Percentiles rank a stretch among this genome's conserved stretches.
These are phyloP conservation scores for Pseudomyrmex dendroicus DNA, from an alignment of 1,140 invertebrate species.

Conservation along the genomic window DNA sequence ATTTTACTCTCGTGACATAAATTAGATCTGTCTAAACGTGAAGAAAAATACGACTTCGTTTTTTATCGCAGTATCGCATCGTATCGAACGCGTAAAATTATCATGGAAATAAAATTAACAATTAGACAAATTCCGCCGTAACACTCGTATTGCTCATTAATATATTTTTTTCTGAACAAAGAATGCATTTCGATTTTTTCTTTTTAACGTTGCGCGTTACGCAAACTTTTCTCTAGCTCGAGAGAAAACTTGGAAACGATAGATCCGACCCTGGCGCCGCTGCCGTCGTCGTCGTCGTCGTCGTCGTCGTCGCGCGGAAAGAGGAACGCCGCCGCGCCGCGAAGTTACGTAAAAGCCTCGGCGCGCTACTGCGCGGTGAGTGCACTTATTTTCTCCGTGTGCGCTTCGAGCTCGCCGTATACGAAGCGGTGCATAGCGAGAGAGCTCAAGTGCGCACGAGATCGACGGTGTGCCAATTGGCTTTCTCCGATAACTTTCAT, in stretches of 20 bases:
- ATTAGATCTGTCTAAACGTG: not conserved
- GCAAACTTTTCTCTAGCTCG: not conserved
- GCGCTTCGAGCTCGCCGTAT: constrained; percentile 18
- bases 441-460: constrained; percentile 51
- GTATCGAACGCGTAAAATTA: not conserved
- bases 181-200: no score
- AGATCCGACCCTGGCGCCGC: constrained; percentile 50
- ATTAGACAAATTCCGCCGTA: not conserved
- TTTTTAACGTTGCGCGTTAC: no score
- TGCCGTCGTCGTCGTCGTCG: not conserved
- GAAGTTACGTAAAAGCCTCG: constrained; percentile 75
- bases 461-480: constrained; percentile 80
- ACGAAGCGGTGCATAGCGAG: constrained; percentile 38
- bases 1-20: constrained; percentile 29
- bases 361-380: constrained; percentile 51
- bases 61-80: not conserved
- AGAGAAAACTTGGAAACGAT: not conserved
- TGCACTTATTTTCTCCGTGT: constrained; percentile 68
- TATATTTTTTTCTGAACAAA: not conserved
- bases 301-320: constrained; percentile 56
- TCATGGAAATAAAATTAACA: constrained; percentile 1
- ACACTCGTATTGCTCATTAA: no score
- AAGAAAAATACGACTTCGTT: not conserved
- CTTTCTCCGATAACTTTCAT: constrained; percentile 85
- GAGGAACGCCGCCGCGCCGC: constrained; percentile 70